Percentiles rank a stretch among this genome's conserved stretches.
Evolutionary conservation across 2,113 vertebrate genomes (phyloP).

Genomic region (Vidua macroura): DNA sequence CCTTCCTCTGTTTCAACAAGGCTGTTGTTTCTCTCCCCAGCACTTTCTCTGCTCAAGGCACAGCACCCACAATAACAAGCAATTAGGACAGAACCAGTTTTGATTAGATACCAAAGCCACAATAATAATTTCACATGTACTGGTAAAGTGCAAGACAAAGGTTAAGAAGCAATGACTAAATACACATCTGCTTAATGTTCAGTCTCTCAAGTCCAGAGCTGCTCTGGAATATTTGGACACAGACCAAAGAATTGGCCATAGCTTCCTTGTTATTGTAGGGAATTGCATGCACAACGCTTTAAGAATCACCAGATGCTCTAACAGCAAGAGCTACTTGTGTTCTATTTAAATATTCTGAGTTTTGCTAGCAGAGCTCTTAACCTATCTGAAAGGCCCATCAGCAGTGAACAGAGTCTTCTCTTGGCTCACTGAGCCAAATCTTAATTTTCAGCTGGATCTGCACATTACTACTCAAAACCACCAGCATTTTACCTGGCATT

Average conservation of each 20-base stretch:
- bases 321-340: not conserved
- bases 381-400: not conserved
- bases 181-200: not conserved
- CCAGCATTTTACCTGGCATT: slow-evolving; percentile 82
- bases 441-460: not conserved
- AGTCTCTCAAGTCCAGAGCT: not conserved
- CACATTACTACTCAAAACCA: not conserved
- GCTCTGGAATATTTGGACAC: not conserved
- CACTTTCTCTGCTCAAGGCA: not conserved
- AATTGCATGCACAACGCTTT: not conserved
- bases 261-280: not conserved
- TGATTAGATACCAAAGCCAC: not conserved
- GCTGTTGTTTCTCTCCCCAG: not conserved
- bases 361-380: slow-evolving; percentile 10
- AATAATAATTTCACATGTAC: not conserved
- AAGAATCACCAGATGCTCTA: not conserved
- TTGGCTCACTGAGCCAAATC: not conserved
- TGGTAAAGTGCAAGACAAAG: not conserved
- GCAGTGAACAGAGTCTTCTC: not conserved
- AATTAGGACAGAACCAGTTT: not conserved
- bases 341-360: not conserved
- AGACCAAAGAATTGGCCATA: not conserved
- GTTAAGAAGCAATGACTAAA: not conserved
- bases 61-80: not conserved
- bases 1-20: not conserved